phyloP scores from a whole-genome alignment of 2,888 invertebrate genomes.

The Coelopa pilipes region DNA sequence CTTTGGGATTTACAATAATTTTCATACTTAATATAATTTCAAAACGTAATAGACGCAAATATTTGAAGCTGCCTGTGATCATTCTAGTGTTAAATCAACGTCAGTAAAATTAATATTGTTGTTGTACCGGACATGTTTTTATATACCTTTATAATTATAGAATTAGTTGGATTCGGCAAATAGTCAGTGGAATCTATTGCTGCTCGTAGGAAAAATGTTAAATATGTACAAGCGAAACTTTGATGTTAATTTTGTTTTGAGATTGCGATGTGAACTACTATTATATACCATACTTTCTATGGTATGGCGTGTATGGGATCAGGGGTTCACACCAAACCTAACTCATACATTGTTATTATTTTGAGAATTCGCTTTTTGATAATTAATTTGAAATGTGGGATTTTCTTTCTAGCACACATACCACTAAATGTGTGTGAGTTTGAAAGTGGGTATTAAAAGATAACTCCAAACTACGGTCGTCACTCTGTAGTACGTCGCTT shows the following conservation, averaged over 20 bases:
- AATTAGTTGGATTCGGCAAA: not conserved
- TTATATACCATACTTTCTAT: not conserved
- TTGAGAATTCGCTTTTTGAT: not conserved
- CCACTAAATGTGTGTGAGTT: not conserved
- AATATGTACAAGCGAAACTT: not conserved
- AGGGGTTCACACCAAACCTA: no score
- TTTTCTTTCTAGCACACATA: conserved; percentile 15
- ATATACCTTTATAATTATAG: not conserved
- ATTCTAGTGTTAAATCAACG: not conserved
- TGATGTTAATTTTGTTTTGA: not conserved
- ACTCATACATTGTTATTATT: no score
- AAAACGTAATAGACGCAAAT: not conserved
- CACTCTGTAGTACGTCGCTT: not conserved
- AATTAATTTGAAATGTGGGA: conserved; percentile 13
- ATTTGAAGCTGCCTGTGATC: not conserved
- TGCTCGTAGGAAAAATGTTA: not conserved
- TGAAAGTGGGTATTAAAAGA: not conserved
- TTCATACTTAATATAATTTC: not conserved
- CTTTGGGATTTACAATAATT: not conserved
- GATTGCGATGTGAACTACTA: no score
- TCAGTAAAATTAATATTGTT: not conserved
- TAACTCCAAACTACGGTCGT: not conserved
- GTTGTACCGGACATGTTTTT: not conserved
- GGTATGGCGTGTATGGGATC: no score
- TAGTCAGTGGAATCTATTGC: not conserved